Conservation (phyloP, 1,140 invertebrate genomes). For the Branchinecta lynchi region DNA sequence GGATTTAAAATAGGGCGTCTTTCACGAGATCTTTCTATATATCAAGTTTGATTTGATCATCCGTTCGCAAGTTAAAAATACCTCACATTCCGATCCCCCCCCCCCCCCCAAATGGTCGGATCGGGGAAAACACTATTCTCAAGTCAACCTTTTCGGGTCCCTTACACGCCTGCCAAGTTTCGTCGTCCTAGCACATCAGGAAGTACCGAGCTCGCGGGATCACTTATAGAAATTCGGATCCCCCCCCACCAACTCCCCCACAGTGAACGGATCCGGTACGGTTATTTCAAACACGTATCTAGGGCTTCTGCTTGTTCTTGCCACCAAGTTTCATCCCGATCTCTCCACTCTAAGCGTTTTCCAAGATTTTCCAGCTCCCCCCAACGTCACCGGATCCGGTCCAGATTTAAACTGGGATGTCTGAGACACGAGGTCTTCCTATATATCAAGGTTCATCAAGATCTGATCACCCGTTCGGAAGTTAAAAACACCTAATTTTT, state of each 20-base stretch:
- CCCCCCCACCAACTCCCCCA: neutral
- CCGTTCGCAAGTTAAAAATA: constrained; percentile 2
- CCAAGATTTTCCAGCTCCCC: constrained; percentile 1
- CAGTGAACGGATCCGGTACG: neutral
- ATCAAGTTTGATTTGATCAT: too few species aligned
- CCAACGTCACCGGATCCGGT: constrained; percentile 4
- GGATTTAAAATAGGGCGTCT: too few species aligned
- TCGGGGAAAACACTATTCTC: too few species aligned
- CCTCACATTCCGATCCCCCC: constrained; percentile 3
- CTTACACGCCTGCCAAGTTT: too few species aligned
- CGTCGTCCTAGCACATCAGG: too few species aligned
- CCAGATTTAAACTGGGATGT: neutral
- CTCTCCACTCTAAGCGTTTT: constrained; percentile 9
- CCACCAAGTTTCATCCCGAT: constrained; percentile 8
- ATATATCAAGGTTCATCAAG: neutral
- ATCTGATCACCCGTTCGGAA: constrained; percentile 5
- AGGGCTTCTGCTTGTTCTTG: constrained; percentile 5
- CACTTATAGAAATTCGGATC: too few species aligned
- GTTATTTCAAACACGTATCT: neutral
- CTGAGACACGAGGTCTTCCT: constrained; percentile 4
- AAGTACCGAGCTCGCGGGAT: too few species aligned
- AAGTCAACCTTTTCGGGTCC: too few species aligned
- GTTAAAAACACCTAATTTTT: too few species aligned
- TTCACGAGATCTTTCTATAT: too few species aligned
- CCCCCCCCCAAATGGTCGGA: too few species aligned